These are phyloP conservation scores for Cartodere bifasciata DNA, from an alignment of 2,888 invertebrate species.

Conservation along the genomic window DNA sequence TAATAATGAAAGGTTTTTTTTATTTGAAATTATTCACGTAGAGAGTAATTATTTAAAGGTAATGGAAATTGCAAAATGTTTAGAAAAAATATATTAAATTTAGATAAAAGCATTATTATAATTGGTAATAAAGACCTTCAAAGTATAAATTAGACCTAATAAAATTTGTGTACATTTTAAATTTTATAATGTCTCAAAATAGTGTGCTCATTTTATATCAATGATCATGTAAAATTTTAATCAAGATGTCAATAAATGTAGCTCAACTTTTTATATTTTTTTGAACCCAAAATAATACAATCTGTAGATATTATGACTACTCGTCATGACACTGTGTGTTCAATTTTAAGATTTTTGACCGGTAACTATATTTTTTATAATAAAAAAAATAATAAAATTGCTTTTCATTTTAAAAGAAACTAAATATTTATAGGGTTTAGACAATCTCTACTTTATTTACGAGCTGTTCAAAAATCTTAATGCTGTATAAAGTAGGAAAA, in stretches of 20 bases:
- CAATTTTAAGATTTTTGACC: conserved; percentile 23
- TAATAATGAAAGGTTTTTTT: no score
- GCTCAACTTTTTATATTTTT: conserved; percentile 34
- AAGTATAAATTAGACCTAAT: not conserved
- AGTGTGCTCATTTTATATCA: conserved; percentile 33
- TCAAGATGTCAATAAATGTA: conserved; percentile 36
- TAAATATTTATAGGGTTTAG: no score
- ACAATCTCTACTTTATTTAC: conserved; percentile 18
- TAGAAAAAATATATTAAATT: not conserved
- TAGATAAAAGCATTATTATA: not conserved
- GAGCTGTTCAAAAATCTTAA: conserved; percentile 20
- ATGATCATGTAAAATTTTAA: conserved; percentile 26
- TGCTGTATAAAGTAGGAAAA: conserved; percentile 16
- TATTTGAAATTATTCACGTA: no score
- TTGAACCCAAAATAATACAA: conserved; percentile 26
- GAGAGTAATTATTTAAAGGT: no score
- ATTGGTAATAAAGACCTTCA: not conserved
- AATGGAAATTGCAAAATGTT: no score
- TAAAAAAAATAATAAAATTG: no score
- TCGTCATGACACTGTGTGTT: conserved; percentile 27
- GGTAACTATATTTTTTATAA: conserved; percentile 20
- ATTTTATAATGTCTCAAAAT: conserved; percentile 19
- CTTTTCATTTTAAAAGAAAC: no score
- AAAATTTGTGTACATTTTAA: conserved; percentile 1
- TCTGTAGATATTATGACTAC: conserved; percentile 27